phyloP scores from a whole-genome alignment of 1,140 invertebrate genomes.

The Lepidurus couesii region DNA sequence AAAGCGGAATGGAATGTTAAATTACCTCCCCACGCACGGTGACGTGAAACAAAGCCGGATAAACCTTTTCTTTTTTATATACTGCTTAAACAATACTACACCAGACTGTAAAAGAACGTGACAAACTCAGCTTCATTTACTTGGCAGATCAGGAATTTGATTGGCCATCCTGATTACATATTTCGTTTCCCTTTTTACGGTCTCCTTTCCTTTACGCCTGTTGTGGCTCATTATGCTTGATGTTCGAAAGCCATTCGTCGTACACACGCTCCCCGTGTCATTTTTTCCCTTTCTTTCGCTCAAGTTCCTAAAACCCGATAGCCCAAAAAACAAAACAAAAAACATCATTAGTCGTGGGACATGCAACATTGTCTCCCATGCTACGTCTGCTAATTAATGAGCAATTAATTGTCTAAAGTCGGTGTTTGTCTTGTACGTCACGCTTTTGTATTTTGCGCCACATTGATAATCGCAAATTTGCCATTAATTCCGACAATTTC shows the following conservation, averaged over 20 bases:
- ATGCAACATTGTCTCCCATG: not conserved
- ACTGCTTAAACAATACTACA: not conserved
- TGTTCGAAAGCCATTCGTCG: not conserved
- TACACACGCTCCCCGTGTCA: not conserved
- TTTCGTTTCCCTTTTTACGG: not conserved
- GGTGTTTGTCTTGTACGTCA: too few relatives aligned
- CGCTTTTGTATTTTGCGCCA: too few relatives aligned
- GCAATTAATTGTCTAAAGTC: not conserved
- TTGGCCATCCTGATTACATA: not conserved
- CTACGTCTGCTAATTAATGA: not conserved
- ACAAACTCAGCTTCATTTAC: not conserved
- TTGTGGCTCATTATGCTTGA: not conserved
- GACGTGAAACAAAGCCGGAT: conserved; percentile 18
- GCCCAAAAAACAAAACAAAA: too few relatives aligned
- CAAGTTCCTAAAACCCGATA: too few relatives aligned
- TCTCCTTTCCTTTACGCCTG: not conserved
- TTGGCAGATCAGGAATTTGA: not conserved
- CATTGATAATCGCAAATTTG: too few relatives aligned
- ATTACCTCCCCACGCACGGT: conserved; percentile 16
- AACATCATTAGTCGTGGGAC: too few relatives aligned
- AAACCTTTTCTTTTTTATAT: not conserved
- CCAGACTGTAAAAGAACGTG: conserved; percentile 3
- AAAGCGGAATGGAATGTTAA: conserved; percentile 20
- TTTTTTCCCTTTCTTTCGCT: not conserved
- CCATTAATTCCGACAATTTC: not conserved